phyloP scores from a whole-genome alignment of 2,888 invertebrate species.

The Caenorhabditis panamensis region DNA sequence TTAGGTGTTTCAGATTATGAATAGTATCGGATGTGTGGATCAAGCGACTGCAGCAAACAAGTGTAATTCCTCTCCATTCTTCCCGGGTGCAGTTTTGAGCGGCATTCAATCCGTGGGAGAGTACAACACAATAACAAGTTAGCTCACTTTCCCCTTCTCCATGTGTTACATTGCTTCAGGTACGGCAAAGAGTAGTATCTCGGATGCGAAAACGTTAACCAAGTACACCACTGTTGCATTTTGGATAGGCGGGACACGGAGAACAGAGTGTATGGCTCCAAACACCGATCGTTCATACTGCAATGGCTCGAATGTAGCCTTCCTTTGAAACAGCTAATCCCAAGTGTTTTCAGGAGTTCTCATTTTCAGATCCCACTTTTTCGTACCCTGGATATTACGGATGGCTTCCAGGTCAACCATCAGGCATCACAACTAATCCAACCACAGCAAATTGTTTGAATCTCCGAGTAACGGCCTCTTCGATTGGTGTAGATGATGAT shows the following conservation, averaged over 20 bases:
- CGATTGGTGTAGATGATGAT: background rate
- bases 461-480: background rate
- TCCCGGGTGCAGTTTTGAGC: background rate
- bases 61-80: background rate
- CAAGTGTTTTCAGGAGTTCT: background rate
- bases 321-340: too few species aligned
- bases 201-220: background rate
- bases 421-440: background rate
- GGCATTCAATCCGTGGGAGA: background rate
- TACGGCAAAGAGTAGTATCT: too few species aligned
- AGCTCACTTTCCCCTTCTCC: too few species aligned
- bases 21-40: background rate
- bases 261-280: background rate
- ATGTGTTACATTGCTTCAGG: too few species aligned
- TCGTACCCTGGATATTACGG: background rate
- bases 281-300: background rate
- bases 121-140: background rate
- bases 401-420: background rate
- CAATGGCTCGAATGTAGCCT: background rate
- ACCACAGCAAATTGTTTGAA: conserved; percentile 1
- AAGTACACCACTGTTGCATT: background rate
- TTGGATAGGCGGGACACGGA: background rate
- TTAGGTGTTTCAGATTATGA: background rate
- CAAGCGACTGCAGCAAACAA: background rate
- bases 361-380: background rate